Base-by-base conservation (phyloP, 2,113 vertebrate species). In the Tragelaphus buxtoni region DNA sequence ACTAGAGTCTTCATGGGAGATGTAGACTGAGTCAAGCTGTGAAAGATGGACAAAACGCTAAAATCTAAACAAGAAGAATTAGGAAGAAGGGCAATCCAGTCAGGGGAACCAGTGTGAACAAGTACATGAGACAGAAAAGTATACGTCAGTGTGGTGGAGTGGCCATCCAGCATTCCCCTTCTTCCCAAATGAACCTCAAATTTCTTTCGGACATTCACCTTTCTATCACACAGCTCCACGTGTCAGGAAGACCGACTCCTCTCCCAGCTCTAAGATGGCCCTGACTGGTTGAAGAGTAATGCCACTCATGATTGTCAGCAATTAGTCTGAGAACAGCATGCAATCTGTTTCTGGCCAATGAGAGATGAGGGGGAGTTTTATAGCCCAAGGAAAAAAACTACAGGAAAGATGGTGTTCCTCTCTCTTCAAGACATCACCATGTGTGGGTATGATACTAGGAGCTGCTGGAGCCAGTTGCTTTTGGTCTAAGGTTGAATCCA, bases 21-120 rank as follows among this genome's bases (percentile, higher is more conserved):
- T 4, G 2, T 30, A 82, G 79, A 24, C 58, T 39, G 55, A 93
- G 22, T 53, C 26, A 61, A n/a, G 47, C 28, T n/a, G 39, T 28
- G 45, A 85, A 92, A 87, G 20, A 69, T n/a, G 55, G 18, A 80
- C 8, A n/a, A 87, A 90, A 87, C 13, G 22, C 17, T 92, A 88
- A 96, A 95, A 85, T 51, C 11, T 30, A 10, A 88, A 10, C 12
- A 81, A 58, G 42, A 74, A 80, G 51, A 55, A 79, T 74, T 30
- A n/a, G 47, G 69, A 88, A 90, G n/a, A 58, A 92, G 30, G 26
- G 26, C 26, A 18, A 10, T 55, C 17, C 45, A 49, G 24, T 32
- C 6, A 51, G 49, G 16, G 18, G 53, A 79, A 76, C 20, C 10
- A 20, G 4, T 63, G 55, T 18, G 49, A 91, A 49, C 39, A 69